Evolutionary conservation across 2,888 invertebrate genomes (phyloP), one percentile per base, ranked within the genome.

Genomic region (Oscheius sp.): DNA sequence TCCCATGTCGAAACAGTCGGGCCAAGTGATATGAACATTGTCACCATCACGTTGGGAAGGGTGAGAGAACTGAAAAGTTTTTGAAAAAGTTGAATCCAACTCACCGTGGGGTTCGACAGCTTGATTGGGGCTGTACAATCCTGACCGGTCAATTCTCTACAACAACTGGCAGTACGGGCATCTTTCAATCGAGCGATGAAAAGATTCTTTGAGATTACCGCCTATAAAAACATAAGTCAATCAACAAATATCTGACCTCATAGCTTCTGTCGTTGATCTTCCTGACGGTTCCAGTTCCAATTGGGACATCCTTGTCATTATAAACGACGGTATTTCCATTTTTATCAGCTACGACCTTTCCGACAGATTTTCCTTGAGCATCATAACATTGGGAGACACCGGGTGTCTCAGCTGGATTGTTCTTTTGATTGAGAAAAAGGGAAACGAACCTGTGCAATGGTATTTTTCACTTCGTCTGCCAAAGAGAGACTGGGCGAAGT

Each of bases 341-440:
- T 73, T 87, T 88, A 74, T 87, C 87, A 5, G 87, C 87, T 5
- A 87, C 87, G 0, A 87, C 87, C 69, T 87, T 87, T 71, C 87
- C 87, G 12, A 85, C 87, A 1, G 85, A 85, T 21, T 82, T 76
- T 49, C 87, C 87, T 63, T 87, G 83, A 12, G 84, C 87, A 72
- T 87, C 87, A 69, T 87, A 87, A 69, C 87, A 87, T 58, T 87
- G 87, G 9, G 87, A 88, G n/a, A 87, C 81, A 41, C 87, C 87
- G 13, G 87, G 87, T 2, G 86, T 87, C 56, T 87, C 86, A 7
- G 87, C 86, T 66, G 52, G 13, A 64, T 3, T 63, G 16, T 9
- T n/a, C 16, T 18, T 7, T 18, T 12, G 3, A 5, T 5, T 25
- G 18, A 25, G 3, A 27, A 23, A 27, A 56, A 27, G 6, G 18